A percentile compares a stretch with the other conserved stretches of the same genome.
These are phyloP conservation scores for Drosophila aldrichi DNA, from an alignment of 2,888 invertebrate species.

Conservation along the genomic window DNA sequence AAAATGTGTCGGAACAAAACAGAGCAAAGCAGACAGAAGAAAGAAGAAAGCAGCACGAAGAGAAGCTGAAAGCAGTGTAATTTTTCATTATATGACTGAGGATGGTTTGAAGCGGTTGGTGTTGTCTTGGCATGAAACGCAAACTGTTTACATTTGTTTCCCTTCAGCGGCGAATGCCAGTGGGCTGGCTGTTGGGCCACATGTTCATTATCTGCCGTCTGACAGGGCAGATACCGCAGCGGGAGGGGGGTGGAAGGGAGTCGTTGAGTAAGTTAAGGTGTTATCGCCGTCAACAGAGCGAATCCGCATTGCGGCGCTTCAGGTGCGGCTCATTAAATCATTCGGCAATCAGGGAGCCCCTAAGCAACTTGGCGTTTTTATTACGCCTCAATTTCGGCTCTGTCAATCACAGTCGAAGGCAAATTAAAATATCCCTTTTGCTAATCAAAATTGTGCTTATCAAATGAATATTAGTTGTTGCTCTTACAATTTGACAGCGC, in stretches of 20 bases:
- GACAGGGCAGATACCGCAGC: slow-evolving; percentile 11
- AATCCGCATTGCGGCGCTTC: slow-evolving; percentile 48
- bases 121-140: slow-evolving; percentile 62
- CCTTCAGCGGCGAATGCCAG: slow-evolving; percentile 32
- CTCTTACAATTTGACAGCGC: neutral
- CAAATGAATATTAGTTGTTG: neutral
- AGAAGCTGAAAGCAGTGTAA: slow-evolving; percentile 43
- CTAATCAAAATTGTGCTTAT: neutral
- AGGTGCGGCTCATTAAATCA: slow-evolving; percentile 76
- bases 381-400: slow-evolving; percentile 18
- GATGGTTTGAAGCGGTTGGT: neutral
- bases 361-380: slow-evolving; percentile 17
- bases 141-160: slow-evolving; percentile 76
- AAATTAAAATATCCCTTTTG: slow-evolving; percentile 50
- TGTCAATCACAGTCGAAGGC: slow-evolving; percentile 61
- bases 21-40: neutral
- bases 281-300: slow-evolving; percentile 20
- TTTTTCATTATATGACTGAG: slow-evolving; percentile 62
- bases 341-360: slow-evolving; percentile 54
- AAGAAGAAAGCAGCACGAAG: neutral
- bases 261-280: slow-evolving; percentile 30
- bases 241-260: neutral
- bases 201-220: slow-evolving; percentile 31
- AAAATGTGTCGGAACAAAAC: slow-evolving; percentile 49
- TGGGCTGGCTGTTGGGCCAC: slow-evolving; percentile 8